phyloP scores from a whole-genome alignment of 1,140 invertebrate genomes.

The Zeugodacus cucurbitae region DNA sequence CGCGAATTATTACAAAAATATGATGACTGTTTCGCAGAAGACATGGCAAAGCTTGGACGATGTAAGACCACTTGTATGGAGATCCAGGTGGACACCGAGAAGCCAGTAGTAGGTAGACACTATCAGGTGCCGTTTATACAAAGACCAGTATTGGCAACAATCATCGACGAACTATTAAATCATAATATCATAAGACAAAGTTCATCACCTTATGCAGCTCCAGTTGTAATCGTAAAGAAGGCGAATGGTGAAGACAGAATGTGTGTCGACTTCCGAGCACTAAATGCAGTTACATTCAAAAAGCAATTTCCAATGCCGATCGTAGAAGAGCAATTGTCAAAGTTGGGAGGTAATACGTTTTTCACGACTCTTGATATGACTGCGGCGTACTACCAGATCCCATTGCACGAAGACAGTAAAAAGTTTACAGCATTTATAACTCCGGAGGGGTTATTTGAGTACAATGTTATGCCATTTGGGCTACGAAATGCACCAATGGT shows the following conservation, averaged over 20 bases:
- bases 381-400: conserved; percentile 28
- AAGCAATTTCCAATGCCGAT: conserved; percentile 1
- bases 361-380: conserved; percentile 32
- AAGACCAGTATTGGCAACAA: conserved; percentile 41
- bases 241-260: background rate
- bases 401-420: conserved; percentile 12
- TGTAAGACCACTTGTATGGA: background rate
- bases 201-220: background rate
- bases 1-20: background rate
- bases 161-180: background rate
- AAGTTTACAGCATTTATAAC: conserved; percentile 49
- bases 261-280: conserved; percentile 33
- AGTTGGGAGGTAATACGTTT: background rate
- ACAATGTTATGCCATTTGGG: conserved; percentile 66
- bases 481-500: conserved; percentile 64
- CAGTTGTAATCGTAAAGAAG: no score
- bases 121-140: conserved; percentile 45
- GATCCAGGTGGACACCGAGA: conserved; percentile 20
- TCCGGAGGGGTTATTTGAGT: conserved; percentile 54
- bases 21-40: conserved; percentile 16
- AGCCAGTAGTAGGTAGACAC: conserved; percentile 44
- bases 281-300: conserved; percentile 14
- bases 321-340: conserved; percentile 9
- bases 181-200: conserved; percentile 60
- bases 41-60: background rate